phyloP scores from a whole-genome alignment of 2,113 vertebrate species.

The Manacus vitellinus region DNA sequence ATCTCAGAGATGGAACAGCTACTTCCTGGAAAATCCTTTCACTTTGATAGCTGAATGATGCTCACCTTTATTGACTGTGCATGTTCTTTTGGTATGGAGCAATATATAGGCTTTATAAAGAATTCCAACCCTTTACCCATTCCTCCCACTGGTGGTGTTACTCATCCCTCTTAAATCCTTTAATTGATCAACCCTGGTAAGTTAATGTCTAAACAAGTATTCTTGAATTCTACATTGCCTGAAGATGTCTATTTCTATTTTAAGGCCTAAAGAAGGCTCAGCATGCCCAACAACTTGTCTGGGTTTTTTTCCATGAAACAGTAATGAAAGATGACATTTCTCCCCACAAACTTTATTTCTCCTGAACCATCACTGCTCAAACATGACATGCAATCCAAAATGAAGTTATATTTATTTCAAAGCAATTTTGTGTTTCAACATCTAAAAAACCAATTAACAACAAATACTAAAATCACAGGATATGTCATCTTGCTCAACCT shows the following conservation, averaged over 20 bases:
- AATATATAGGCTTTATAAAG: background rate
- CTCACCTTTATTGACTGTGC: background rate
- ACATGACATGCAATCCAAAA: background rate
- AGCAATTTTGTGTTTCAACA: background rate
- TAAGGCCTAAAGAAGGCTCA: background rate
- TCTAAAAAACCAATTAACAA: background rate
- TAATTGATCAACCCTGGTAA: background rate
- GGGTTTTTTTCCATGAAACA: background rate
- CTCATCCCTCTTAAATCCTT: background rate
- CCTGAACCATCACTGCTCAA: background rate
- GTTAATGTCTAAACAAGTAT: background rate
- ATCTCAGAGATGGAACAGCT: background rate
- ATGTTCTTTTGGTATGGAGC: background rate
- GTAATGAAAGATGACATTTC: background rate
- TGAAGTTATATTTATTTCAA: background rate
- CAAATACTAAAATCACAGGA: background rate
- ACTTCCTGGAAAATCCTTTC: background rate
- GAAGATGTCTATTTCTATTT: background rate
- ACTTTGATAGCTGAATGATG: background rate
- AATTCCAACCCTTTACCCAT: background rate
- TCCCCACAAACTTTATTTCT: background rate
- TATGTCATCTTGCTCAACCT: background rate
- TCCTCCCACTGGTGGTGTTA: background rate
- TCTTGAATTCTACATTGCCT: background rate
- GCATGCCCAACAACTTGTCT: background rate